phyloP scores from a whole-genome alignment of 2,888 invertebrate species.

The Diplolepis rosae region DNA sequence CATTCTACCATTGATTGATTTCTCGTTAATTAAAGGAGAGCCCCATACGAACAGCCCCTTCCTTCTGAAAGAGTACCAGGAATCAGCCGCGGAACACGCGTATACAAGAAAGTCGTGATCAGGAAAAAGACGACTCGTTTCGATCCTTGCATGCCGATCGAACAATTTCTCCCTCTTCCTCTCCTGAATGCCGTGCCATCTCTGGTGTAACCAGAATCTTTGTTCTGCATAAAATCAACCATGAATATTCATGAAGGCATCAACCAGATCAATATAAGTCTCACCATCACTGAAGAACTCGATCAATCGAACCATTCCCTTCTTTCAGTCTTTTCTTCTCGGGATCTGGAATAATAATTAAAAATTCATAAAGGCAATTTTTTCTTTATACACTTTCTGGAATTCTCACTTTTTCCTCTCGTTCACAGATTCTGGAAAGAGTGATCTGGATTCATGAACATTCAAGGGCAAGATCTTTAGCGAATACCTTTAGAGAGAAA shows the following conservation, averaged over 20 bases:
- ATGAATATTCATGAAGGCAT: conserved; percentile 63
- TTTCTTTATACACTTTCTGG: conserved; percentile 20
- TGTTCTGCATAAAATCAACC: conserved; percentile 58
- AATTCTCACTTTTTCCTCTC: conserved; percentile 22
- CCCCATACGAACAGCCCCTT: conserved; percentile 49
- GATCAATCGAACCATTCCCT: conserved; percentile 44
- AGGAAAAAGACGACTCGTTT: conserved; percentile 52
- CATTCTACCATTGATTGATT: conserved; percentile 63
- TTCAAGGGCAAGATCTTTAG: no score
- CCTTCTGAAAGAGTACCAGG: conserved; percentile 50
- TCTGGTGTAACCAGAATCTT: conserved; percentile 41
- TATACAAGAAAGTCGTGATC: conserved; percentile 57
- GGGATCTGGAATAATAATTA: conserved; percentile 23
- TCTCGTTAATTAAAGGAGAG: conserved; percentile 66
- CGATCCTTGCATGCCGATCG: conserved; percentile 52
- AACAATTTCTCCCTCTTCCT: conserved; percentile 35
- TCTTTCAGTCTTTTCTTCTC: conserved; percentile 34
- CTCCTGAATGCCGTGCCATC: conserved; percentile 14
- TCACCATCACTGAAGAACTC: conserved; percentile 39
- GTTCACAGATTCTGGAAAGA: conserved; percentile 26
- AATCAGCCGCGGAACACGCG: conserved; percentile 50
- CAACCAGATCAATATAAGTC: conserved; percentile 40
- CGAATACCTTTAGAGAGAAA: no score
- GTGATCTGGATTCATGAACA: conserved; percentile 14
- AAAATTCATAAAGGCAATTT: conserved; percentile 32